phyloP scores from a whole-genome alignment of 2,113 vertebrate species.

The Ardeotis arabs region DNA sequence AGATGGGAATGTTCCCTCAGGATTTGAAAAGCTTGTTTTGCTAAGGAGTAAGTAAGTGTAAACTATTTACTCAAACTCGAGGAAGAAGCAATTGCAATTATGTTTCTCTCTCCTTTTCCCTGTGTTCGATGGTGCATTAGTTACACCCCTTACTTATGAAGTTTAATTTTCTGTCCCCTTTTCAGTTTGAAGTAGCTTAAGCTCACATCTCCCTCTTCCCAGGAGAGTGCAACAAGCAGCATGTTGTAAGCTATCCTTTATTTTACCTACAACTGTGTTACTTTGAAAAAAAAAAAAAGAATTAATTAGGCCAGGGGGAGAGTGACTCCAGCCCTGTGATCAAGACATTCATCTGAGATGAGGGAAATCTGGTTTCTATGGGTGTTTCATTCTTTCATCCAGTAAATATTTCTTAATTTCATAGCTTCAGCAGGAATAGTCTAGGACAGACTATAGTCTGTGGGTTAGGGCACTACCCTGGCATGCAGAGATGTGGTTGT shows the following conservation, averaged over 20 bases:
- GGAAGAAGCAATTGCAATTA: background rate
- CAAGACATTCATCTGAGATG: background rate
- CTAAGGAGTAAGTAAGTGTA: background rate
- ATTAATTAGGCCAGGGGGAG: background rate
- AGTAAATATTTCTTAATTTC: background rate
- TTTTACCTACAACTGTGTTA: constrained; percentile 8
- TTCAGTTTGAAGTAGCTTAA: background rate
- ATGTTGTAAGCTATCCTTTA: constrained; percentile 1
- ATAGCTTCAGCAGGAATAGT: background rate
- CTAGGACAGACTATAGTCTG: background rate
- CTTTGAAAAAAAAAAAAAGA: background rate
- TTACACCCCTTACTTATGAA: background rate
- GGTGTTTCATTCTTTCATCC: background rate
- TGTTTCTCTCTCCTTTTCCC: background rate
- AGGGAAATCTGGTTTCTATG: background rate
- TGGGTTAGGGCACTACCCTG: background rate
- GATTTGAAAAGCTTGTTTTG: constrained; percentile 1
- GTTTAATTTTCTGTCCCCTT: background rate
- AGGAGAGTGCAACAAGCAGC: background rate
- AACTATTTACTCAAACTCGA: background rate
- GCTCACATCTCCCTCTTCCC: background rate
- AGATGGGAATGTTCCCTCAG: background rate
- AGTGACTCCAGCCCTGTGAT: background rate
- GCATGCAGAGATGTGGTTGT: background rate
- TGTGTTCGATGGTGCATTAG: background rate